Base-by-base conservation (phyloP, 2,888 invertebrate genomes). In the Rugalucina vietnamica region DNA sequence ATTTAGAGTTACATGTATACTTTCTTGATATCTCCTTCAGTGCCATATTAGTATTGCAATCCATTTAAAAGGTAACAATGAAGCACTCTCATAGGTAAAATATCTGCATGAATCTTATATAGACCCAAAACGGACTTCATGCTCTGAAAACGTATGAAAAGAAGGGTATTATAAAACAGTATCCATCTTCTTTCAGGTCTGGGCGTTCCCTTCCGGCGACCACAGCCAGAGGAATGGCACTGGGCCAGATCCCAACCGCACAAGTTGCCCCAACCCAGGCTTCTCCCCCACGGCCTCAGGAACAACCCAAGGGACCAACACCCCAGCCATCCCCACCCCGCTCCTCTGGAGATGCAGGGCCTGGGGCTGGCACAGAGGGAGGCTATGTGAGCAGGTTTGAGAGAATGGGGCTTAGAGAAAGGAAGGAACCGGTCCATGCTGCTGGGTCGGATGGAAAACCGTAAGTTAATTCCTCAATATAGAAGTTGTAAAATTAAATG, bases 391-490 rank as follows among this genome's bases (percentile, higher is more conserved):
- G 81, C 18, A 49, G 84, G 18, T 37, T 88, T 24, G 82, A 74
- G 4, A 78, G 76, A 32, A 88, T 88, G 88, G 78, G 85, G 5
- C 57, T 88, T 12, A 29, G 83, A 24, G 87, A 86, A 24, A 82
- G 87, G 36, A 65, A 50, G 29, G 76, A 82, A 18, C 43, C 77
- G 18, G 84, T 91, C 10, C 82, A 85, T 36, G 86, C 65, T 27
- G 49, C 77, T 10, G 91, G 91, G 29, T 69, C 83, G 43, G 86
- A 82, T 60, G 91, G 91, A n/a, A 88, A 89, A 79, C 82, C 74
- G 91, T 91, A 88, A 86, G 90, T 83, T 57, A 43, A 8, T 43
- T 8, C 43, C n/a, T n/a, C n/a, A n/a, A n/a, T n/a, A n/a, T n/a
- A n/a, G n/a, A n/a, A n/a, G n/a, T n/a, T n/a, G n/a, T n/a, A n/a